Evolutionary conservation across 2,888 invertebrate genomes (phyloP).

Genomic region (Bhutanitis thaidina): DNA sequence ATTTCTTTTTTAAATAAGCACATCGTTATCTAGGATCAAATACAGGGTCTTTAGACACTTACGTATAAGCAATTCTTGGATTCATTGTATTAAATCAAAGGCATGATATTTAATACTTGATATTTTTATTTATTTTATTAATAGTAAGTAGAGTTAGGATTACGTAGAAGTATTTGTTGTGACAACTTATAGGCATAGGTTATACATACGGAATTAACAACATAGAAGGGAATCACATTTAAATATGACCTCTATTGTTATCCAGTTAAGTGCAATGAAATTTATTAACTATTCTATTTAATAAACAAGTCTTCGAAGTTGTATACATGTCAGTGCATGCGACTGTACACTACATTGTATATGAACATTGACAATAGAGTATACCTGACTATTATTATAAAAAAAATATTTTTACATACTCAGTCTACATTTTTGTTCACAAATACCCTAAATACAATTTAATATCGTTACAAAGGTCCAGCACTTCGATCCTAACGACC

Average conservation of each 20-base stretch:
- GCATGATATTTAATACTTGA: background rate
- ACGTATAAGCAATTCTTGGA: slow-evolving; percentile 27
- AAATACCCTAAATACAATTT: too few relatives aligned
- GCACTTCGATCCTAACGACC: too few relatives aligned
- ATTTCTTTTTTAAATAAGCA: background rate
- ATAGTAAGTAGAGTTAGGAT: background rate
- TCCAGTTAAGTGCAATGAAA: too few relatives aligned
- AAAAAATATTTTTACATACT: background rate
- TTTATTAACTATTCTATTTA: too few relatives aligned
- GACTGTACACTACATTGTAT: background rate
- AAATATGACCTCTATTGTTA: too few relatives aligned
- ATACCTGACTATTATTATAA: background rate
- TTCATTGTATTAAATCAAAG: slow-evolving; percentile 13
- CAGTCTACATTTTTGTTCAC: background rate
- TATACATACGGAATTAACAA: background rate
- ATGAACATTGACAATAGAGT: background rate
- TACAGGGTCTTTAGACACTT: slow-evolving; percentile 33
- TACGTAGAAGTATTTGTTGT: slow-evolving; percentile 1
- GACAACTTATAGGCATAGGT: background rate
- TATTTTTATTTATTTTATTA: slow-evolving; percentile 16
- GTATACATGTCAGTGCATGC: too few relatives aligned
- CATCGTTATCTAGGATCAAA: slow-evolving; percentile 32
- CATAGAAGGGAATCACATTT: too few relatives aligned
- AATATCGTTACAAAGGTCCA: too few relatives aligned
- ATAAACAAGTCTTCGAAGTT: too few relatives aligned